A percentile compares a stretch with the other conserved stretches of the same genome.
These are phyloP conservation scores for Semotilus atromaculatus DNA, from an alignment of 2,797 vertebrate genomes.

Conservation along the genomic window DNA sequence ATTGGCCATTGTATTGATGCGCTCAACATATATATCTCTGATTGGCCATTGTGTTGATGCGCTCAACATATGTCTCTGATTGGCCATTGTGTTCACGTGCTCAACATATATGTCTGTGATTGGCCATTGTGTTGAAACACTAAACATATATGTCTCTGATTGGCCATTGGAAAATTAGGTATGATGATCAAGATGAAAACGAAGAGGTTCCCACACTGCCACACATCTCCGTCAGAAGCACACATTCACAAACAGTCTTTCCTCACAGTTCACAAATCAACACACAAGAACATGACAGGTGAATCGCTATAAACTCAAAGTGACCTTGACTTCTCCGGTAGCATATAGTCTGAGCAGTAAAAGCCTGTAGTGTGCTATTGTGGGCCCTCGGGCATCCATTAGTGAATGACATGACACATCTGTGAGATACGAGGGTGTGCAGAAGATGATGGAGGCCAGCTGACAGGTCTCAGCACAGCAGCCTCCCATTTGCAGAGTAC, in stretches of 20 bases:
- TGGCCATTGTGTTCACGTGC: too few species aligned
- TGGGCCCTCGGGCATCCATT: constrained; percentile 77
- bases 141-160: too few species aligned
- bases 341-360: constrained; percentile 76
- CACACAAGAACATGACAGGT: constrained; percentile 71
- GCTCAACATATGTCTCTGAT: too few species aligned
- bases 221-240: constrained; percentile 33
- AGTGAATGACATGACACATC: constrained; percentile 79
- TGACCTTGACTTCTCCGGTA: constrained; percentile 76
- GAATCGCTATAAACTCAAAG: constrained; percentile 72
- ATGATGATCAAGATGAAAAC: background rate
- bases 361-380: constrained; percentile 77
- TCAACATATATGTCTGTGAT: too few species aligned
- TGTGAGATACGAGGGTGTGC: constrained; percentile 64
- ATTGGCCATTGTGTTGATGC: too few species aligned
- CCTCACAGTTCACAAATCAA: constrained; percentile 75
- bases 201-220: background rate
- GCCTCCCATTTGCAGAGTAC: constrained; percentile 66
- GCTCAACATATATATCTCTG: too few species aligned
- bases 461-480: constrained; percentile 68
- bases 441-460: constrained; percentile 70
- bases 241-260: constrained; percentile 54
- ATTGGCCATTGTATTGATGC: too few species aligned
- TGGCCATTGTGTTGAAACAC: too few species aligned
- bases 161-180: background rate